Conservation (phyloP, 2,113 vertebrate species). For the Neotragus pygmaeus region DNA sequence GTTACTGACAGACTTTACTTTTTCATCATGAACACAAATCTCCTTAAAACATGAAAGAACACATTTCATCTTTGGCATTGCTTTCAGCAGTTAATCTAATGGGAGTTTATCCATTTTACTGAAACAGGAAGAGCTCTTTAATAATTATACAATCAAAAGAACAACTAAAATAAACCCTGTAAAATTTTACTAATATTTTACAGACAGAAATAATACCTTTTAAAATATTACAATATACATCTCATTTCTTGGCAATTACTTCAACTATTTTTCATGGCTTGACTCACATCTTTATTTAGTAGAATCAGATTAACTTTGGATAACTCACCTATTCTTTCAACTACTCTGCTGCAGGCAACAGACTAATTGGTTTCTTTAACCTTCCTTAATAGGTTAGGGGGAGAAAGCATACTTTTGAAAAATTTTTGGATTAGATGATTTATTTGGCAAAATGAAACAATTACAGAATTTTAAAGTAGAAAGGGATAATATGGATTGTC, state of each 20-base stretch:
- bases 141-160: neutral
- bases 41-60: neutral
- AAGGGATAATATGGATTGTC: neutral
- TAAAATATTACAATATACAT: neutral
- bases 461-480: conserved; percentile 1
- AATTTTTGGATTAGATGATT: neutral
- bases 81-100: neutral
- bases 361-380: neutral
- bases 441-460: conserved; percentile 16
- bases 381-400: neutral
- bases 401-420: conserved; percentile 9
- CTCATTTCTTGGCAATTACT: neutral
- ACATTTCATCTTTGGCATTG: neutral
- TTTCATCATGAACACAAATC: neutral
- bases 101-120: neutral
- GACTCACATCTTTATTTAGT: neutral
- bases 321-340: neutral
- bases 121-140: neutral
- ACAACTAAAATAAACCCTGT: neutral
- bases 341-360: neutral
- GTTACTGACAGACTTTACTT: neutral
- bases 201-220: neutral
- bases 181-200: neutral
- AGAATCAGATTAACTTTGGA: neutral
- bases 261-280: neutral